These are phyloP conservation scores for Varanus komodoensis DNA, from an alignment of 2,113 vertebrate genomes.

Conservation along the genomic window DNA sequence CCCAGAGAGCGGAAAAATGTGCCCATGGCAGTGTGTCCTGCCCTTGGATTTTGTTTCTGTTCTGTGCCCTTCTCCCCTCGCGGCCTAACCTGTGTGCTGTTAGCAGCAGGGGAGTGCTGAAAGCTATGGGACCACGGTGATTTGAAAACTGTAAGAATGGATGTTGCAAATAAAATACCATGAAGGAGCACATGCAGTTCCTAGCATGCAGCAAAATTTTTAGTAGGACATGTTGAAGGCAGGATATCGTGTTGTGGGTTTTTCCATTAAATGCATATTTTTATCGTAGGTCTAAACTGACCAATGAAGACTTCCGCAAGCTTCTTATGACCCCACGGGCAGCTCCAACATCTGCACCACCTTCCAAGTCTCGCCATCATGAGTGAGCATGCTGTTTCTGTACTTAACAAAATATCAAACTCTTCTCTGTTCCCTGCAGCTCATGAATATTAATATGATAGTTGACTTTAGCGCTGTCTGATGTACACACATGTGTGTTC, in stretches of 20 bases:
- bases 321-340: conserved; percentile 96
- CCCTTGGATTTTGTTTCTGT: not conserved
- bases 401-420: accelerated
- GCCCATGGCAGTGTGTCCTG: not conserved
- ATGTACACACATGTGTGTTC: not conserved
- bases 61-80: not conserved
- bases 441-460: not conserved
- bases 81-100: not conserved
- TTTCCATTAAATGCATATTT: not conserved
- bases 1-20: not conserved
- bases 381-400: conserved; percentile 82
- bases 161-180: not conserved
- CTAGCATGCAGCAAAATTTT: not conserved
- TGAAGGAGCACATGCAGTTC: not conserved
- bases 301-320: conserved; percentile 98
- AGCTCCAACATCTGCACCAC: conserved; percentile 91
- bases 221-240: not conserved
- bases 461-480: accelerated
- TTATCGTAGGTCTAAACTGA: conserved; percentile 90
- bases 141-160: not conserved
- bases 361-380: conserved; percentile 96
- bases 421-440: not conserved
- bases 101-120: not conserved
- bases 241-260: not conserved
- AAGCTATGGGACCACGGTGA: not conserved